Evolutionary conservation across 2,113 vertebrate genomes (phyloP).

Genomic region (Zapornia atra): DNA sequence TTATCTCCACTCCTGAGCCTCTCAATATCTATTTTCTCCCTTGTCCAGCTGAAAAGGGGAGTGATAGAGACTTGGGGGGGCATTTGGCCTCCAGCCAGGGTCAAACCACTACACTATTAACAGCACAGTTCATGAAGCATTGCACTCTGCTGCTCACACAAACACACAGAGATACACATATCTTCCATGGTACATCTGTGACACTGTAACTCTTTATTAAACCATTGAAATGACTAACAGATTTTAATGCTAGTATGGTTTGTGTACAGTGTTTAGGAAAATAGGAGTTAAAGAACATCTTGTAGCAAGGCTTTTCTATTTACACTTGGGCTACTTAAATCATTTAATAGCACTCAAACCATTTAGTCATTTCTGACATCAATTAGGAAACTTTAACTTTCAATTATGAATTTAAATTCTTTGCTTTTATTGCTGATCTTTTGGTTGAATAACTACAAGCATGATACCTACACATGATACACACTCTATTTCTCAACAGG

Average conservation of each 20-base stretch:
- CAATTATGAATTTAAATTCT: neutral
- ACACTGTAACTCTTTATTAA: neutral
- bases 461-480: neutral
- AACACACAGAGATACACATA: neutral
- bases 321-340: neutral
- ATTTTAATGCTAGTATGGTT: neutral
- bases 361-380: neutral
- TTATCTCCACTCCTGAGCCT: neutral
- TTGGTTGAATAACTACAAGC: neutral
- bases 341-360: neutral
- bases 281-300: neutral
- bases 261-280: neutral
- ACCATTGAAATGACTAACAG: neutral
- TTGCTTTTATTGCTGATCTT: neutral
- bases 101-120: neutral
- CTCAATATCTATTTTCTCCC: no score
- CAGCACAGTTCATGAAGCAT: neutral
- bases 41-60: no score
- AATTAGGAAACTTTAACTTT: neutral
- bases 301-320: neutral
- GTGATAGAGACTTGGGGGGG: neutral
- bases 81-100: neutral
- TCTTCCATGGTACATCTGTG: neutral
- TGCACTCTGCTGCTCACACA: neutral
- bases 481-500: neutral